These are phyloP conservation scores for Amiota minor DNA, from an alignment of 2,888 invertebrate genomes.

Conservation along the genomic window DNA sequence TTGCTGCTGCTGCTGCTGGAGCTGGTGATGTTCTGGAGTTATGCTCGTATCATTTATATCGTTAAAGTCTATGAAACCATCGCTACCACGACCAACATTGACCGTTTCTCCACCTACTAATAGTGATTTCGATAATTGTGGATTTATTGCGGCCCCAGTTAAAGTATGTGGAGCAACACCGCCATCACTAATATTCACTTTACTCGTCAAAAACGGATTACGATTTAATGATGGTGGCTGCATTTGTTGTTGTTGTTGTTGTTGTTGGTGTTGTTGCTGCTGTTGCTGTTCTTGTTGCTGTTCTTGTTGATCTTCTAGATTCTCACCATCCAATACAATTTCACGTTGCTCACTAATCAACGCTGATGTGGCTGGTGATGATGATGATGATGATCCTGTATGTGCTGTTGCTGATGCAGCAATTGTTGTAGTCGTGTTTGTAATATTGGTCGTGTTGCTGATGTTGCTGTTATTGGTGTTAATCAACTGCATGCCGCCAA, in stretches of 20 bases:
- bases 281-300: constrained; percentile 66
- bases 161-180: constrained; percentile 3
- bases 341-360: constrained; percentile 74
- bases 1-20: constrained; percentile 19
- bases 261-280: constrained; percentile 40
- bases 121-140: constrained; percentile 22
- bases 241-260: constrained; percentile 36
- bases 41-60: constrained; percentile 54
- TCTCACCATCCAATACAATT: constrained; percentile 78
- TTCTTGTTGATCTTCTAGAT: constrained; percentile 72
- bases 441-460: constrained; percentile 36
- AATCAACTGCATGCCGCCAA: constrained; percentile 19
- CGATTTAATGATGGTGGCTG: constrained; percentile 15
- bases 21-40: background rate
- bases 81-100: background rate
- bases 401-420: constrained; percentile 50
- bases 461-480: constrained; percentile 42
- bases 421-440: constrained; percentile 45
- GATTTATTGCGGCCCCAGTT: constrained; percentile 21
- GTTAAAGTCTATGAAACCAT: background rate
- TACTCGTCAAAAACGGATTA: constrained; percentile 31
- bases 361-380: constrained; percentile 44
- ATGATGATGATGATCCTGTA: constrained; percentile 55
- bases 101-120: constrained; percentile 41
- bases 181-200: constrained; percentile 13